Evolutionary conservation across 2,888 invertebrate genomes (phyloP), one percentile per base, ranked within the genome.

Genomic region (Linyphia triangularis): DNA sequence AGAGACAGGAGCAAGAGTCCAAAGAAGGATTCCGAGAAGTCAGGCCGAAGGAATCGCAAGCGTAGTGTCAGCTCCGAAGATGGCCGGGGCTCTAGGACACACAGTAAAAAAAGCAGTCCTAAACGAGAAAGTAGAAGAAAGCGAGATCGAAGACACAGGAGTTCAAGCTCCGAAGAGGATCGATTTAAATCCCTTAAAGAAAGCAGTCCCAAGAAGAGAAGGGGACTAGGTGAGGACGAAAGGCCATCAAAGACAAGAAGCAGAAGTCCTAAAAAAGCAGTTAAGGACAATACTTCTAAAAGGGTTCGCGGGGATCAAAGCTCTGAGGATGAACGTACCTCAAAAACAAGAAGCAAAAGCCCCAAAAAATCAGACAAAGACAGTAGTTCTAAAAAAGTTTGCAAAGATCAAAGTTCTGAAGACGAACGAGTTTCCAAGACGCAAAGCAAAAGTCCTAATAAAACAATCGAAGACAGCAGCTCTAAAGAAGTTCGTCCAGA

Each of bases 61-160:
- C 10, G 26, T 13, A 72, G 26, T 22, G 5, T 5, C 13, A 51
- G 51, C 28, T 57, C n/a, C 26, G 51, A 51, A 16, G n/a, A 51
- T 22, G 19, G 7, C 7, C 13, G n/a, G 16, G 13, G 51, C 6
- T 67, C 33, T 4, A 67, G 26, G 22, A 67, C 28, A 30, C 16
- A 24, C 26, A 70, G 73, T 33, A 75, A 67, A 30, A 81, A 75
- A 6, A 75, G 82, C 28, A 82, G 81, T 28, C 30, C 69, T 22
- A 30, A 22, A 30, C 19, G 22, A 65, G n/a, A 65, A 51, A 51
- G 19, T 9, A 26, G 19, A 16, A 13, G 16, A 43, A 73, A 28
- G 9, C 24, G 24, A 5, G 63, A 63, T n/a, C 13, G 0, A 1
- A 59, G 10, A 1, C 65, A 65, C 2, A 40, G 37, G 24, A 26